Percentiles rank a stretch among this genome's conserved stretches.
phyloP scores from a whole-genome alignment of 1,140 invertebrate genomes.

The Cheumatopsyche charites region DNA sequence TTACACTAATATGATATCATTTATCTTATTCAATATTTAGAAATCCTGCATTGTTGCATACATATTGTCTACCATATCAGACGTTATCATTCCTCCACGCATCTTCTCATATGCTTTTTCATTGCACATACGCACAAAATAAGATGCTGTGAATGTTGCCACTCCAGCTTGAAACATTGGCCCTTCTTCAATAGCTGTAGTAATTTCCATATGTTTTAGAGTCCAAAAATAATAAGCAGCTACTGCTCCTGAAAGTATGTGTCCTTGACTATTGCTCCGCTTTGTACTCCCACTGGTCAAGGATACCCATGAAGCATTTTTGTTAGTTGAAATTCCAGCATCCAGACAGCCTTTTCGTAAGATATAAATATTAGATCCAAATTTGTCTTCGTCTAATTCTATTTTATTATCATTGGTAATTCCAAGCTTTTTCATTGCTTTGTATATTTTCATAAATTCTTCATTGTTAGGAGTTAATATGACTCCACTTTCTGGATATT shows the following conservation, averaged over 20 bases:
- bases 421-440: slow-evolving; percentile 4
- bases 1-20: too few species aligned
- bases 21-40: too few species aligned
- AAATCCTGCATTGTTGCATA: too few species aligned
- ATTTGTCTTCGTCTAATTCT: slow-evolving; percentile 31
- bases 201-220: slow-evolving; percentile 1
- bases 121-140: neutral
- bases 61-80: slow-evolving; percentile 30
- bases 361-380: slow-evolving; percentile 34
- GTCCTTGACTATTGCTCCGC: slow-evolving; percentile 23
- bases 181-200: neutral
- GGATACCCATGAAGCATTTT: slow-evolving; percentile 24
- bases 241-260: slow-evolving; percentile 28
- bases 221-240: slow-evolving; percentile 40
- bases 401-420: neutral
- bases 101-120: neutral
- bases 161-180: slow-evolving; percentile 35
- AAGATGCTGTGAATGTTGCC: slow-evolving; percentile 22
- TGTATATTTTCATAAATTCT: slow-evolving; percentile 39
- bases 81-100: slow-evolving; percentile 10
- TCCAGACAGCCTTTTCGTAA: slow-evolving; percentile 38
- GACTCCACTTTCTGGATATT: slow-evolving; percentile 31
- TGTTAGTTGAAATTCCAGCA: slow-evolving; percentile 27
- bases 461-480: slow-evolving; percentile 13
- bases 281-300: slow-evolving; percentile 9